A percentile compares a stretch with the other conserved stretches of the same genome.
These are phyloP conservation scores for Dryococelus australis DNA, from an alignment of 2,888 invertebrate genomes.

Conservation along the genomic window DNA sequence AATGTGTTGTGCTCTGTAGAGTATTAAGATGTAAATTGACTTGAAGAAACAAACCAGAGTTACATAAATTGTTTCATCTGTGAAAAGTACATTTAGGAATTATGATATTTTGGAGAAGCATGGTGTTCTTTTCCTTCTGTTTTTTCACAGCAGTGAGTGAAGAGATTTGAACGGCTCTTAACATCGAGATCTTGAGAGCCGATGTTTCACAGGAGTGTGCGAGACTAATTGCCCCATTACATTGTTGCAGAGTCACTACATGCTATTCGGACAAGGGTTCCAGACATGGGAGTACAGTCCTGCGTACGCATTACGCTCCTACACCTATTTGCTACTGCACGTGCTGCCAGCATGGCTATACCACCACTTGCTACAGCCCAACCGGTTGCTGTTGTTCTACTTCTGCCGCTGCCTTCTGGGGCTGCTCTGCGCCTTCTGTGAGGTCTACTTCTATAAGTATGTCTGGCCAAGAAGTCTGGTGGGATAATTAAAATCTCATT, in stretches of 20 bases:
- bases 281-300: constrained; percentile 99
- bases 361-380: constrained; percentile 75
- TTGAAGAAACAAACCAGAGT: too few relatives aligned
- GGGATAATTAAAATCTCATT: too few relatives aligned
- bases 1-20: too few relatives aligned
- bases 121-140: neutral
- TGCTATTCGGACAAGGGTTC: constrained; percentile 90
- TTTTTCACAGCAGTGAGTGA: neutral
- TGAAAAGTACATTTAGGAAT: too few relatives aligned
- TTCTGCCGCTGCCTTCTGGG: constrained; percentile 83
- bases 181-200: too few relatives aligned
- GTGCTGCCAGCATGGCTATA: constrained; percentile 87
- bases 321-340: constrained; percentile 90
- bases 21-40: too few relatives aligned
- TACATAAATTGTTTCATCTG: too few relatives aligned
- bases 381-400: constrained; percentile 88
- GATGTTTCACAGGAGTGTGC: neutral
- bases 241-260: constrained; percentile 67
- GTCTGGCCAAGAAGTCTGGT: neutral
- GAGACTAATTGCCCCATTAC: too few relatives aligned
- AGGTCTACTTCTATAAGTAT: constrained; percentile 90
- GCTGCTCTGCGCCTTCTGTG: constrained; percentile 80
- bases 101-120: too few relatives aligned
- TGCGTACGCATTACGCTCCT: constrained; percentile 90
- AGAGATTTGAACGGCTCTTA: too few relatives aligned